Conservation (phyloP, 2,888 invertebrate genomes). For the Cephus pygmeus region DNA sequence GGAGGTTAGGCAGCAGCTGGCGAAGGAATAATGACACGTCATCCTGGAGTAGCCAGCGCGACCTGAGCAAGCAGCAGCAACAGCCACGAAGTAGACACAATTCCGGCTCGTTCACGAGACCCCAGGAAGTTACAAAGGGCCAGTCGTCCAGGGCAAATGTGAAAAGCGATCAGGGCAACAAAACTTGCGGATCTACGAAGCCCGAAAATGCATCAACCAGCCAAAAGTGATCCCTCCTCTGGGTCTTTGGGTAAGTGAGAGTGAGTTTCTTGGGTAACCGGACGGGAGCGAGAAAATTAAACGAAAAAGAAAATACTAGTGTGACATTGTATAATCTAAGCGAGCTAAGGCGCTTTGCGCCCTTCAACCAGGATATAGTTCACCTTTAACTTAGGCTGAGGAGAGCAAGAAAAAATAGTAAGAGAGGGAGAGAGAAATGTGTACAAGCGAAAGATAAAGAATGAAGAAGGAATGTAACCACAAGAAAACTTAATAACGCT, state of each 20-base stretch:
- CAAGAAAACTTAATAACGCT: background rate
- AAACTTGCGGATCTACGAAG: constrained; percentile 16
- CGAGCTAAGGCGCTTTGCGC: background rate
- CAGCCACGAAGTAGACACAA: constrained; percentile 51
- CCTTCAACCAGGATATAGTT: background rate
- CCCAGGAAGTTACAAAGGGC: constrained; percentile 43
- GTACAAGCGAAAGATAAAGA: constrained; percentile 9
- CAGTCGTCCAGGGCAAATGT: constrained; percentile 1
- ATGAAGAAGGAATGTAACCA: background rate
- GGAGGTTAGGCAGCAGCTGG: constrained; percentile 48
- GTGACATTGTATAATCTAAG: background rate
- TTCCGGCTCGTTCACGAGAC: constrained; percentile 49
- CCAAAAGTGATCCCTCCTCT: constrained; percentile 25
- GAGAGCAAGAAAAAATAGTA: background rate
- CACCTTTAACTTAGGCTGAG: background rate
- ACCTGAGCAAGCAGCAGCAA: constrained; percentile 46
- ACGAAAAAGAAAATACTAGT: background rate
- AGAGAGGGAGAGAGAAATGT: background rate
- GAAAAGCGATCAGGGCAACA: constrained; percentile 12
- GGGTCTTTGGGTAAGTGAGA: constrained; percentile 27
- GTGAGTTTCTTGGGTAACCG: background rate
- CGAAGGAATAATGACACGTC: constrained; percentile 50
- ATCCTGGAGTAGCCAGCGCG: constrained; percentile 46
- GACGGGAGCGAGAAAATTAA: background rate
- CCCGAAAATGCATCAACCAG: constrained; percentile 13